A percentile compares a stretch with the other conserved stretches of the same genome.
phyloP scores from a whole-genome alignment of 2,888 invertebrate species.

The Bugula neritina region DNA sequence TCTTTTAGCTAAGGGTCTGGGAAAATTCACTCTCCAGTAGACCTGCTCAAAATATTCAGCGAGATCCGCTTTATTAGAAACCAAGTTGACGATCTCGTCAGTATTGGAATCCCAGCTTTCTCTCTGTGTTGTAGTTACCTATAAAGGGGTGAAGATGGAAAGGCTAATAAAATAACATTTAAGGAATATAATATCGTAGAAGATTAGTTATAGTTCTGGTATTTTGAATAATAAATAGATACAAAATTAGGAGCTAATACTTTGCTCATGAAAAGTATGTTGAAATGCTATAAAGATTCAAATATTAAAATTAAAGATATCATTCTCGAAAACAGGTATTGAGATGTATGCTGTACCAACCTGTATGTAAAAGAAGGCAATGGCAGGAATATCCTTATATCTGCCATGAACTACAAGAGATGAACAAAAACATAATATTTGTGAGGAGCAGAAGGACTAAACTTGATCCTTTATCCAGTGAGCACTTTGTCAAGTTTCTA shows the following conservation, averaged over 20 bases:
- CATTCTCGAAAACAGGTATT: not conserved
- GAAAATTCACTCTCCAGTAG: slow-evolving; percentile 25
- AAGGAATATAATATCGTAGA: too few relatives aligned
- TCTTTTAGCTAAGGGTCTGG: slow-evolving; percentile 7
- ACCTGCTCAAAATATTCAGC: not conserved
- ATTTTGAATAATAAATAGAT: too few relatives aligned
- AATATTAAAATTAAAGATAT: too few relatives aligned
- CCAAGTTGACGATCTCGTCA: not conserved
- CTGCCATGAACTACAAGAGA: slow-evolving; percentile 8
- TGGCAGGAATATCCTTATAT: slow-evolving; percentile 12
- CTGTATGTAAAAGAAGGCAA: slow-evolving; percentile 21
- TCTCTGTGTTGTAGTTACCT: not conserved
- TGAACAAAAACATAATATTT: too few relatives aligned
- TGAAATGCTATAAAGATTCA: too few relatives aligned
- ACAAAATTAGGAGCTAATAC: too few relatives aligned
- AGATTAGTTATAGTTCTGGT: too few relatives aligned
- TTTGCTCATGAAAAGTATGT: too few relatives aligned
- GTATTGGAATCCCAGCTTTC: not conserved
- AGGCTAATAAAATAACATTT: too few relatives aligned
- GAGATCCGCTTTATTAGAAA: not conserved
- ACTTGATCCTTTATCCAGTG: too few relatives aligned
- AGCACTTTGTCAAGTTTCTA: too few relatives aligned
- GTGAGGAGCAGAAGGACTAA: too few relatives aligned
- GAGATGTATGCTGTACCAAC: not conserved
- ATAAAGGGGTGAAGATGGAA: not conserved